A percentile compares a stretch with the other conserved stretches of the same genome.
These are phyloP conservation scores for Falco berigora DNA, from an alignment of 2,797 vertebrate genomes.

Conservation along the genomic window DNA sequence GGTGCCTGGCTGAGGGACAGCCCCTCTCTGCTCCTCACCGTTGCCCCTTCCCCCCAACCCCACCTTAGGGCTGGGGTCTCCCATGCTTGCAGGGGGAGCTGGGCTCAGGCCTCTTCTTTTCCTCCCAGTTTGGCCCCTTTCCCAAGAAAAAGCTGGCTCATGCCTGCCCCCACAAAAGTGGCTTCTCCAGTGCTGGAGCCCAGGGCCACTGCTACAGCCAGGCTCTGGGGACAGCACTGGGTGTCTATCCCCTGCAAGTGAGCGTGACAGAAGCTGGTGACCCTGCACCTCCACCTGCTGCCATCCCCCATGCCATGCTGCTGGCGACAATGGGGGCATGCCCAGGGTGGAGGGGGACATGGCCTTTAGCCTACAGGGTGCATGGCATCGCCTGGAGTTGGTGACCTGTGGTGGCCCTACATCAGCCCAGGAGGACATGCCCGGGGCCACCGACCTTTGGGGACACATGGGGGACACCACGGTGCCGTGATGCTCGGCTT, in stretches of 20 bases:
- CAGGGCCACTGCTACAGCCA: neutral
- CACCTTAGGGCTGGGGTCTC: fast-evolving
- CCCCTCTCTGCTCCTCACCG: neutral
- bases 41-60: neutral
- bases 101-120: neutral
- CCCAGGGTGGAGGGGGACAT: neutral
- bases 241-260: neutral
- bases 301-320: neutral
- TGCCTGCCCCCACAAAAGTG: neutral
- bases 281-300: neutral
- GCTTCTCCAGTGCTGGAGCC: neutral
- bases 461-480: fast-evolving
- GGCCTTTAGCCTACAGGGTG: neutral
- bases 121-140: neutral
- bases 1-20: neutral
- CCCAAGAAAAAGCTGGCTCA: neutral
- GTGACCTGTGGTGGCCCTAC: neutral
- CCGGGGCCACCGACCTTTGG: neutral
- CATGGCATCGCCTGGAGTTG: neutral
- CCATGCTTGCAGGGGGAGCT: fast-evolving
- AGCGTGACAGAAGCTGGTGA: neutral
- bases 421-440: too few species aligned
- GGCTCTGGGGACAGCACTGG: neutral
- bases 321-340: neutral
- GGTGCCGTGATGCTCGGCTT: fast-evolving